phyloP scores from a whole-genome alignment of 2,888 invertebrate genomes.

The Brachyptera risi region DNA sequence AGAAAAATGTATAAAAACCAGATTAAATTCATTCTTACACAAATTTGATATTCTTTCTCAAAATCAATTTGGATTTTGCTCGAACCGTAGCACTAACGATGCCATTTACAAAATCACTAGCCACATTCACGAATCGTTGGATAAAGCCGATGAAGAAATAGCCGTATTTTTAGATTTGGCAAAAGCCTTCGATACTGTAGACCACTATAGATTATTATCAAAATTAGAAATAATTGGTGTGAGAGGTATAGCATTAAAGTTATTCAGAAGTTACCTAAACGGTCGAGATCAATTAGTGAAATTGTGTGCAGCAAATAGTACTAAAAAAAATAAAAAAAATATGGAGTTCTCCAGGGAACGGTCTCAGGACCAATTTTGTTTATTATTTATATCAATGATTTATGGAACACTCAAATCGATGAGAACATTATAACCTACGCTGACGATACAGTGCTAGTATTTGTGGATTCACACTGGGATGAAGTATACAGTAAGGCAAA shows the following conservation, averaged over 20 bases:
- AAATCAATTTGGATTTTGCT: neutral
- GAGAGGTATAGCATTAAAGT: slow-evolving; percentile 22
- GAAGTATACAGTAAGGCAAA: neutral
- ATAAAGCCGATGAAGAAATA: neutral
- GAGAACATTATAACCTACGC: slow-evolving; percentile 23
- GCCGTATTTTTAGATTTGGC: neutral
- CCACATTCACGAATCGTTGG: neutral
- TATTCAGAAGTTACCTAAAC: slow-evolving; percentile 28
- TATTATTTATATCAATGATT: slow-evolving; percentile 30
- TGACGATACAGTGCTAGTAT: slow-evolving; percentile 19
- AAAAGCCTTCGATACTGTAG: neutral
- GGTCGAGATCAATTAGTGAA: slow-evolving; percentile 28
- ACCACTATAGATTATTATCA: neutral
- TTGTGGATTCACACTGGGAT: neutral
- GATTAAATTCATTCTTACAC: neutral
- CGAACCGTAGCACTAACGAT: neutral
- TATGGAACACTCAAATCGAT: slow-evolving; percentile 24
- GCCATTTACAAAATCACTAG: neutral
- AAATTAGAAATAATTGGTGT: slow-evolving; percentile 23
- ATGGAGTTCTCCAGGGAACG: slow-evolving; percentile 28
- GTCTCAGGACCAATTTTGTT: slow-evolving; percentile 30
- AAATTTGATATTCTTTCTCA: neutral
- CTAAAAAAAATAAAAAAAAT: slow-evolving; percentile 2
- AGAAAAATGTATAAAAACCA: neutral
- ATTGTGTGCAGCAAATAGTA: slow-evolving; percentile 17